These are phyloP conservation scores for Pimpla rufipes DNA, from an alignment of 2,888 invertebrate genomes.

Conservation along the genomic window DNA sequence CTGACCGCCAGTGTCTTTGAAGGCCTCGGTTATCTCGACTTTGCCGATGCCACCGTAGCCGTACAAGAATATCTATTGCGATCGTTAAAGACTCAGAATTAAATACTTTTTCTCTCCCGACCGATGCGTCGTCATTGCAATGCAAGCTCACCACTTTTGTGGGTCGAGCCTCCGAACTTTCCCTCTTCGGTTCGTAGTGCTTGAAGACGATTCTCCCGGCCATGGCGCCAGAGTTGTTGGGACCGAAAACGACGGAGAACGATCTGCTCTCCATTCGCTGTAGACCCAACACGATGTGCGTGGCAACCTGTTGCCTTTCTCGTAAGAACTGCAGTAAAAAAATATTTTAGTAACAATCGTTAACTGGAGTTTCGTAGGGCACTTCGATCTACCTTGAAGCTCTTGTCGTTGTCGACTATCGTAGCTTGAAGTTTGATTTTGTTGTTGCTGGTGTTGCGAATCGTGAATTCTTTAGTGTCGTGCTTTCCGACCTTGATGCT, in stretches of 20 bases:
- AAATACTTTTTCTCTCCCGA: background rate
- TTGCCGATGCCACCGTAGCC: slow-evolving; percentile 88
- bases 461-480: slow-evolving; percentile 86
- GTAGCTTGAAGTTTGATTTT: slow-evolving; percentile 87
- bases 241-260: slow-evolving; percentile 87
- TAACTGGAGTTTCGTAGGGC: slow-evolving; percentile 64
- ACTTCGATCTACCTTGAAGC: slow-evolving; percentile 82
- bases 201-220: slow-evolving; percentile 87
- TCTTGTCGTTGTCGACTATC: slow-evolving; percentile 82
- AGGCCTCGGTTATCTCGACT: slow-evolving; percentile 86
- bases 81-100: background rate
- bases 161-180: slow-evolving; percentile 70
- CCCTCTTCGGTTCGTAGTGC: slow-evolving; percentile 82
- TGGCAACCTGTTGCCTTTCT: slow-evolving; percentile 76
- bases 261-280: slow-evolving; percentile 88
- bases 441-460: slow-evolving; percentile 87
- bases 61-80: slow-evolving; percentile 85
- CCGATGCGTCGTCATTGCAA: too few relatives aligned
- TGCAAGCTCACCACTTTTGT: slow-evolving; percentile 73
- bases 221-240: slow-evolving; percentile 86
- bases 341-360: background rate
- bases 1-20: slow-evolving; percentile 87
- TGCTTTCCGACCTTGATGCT: slow-evolving; percentile 87
- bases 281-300: slow-evolving; percentile 83
- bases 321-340: slow-evolving; percentile 77